phyloP scores from a whole-genome alignment of 1,140 invertebrate species.

The Drosophila ficusphila region DNA sequence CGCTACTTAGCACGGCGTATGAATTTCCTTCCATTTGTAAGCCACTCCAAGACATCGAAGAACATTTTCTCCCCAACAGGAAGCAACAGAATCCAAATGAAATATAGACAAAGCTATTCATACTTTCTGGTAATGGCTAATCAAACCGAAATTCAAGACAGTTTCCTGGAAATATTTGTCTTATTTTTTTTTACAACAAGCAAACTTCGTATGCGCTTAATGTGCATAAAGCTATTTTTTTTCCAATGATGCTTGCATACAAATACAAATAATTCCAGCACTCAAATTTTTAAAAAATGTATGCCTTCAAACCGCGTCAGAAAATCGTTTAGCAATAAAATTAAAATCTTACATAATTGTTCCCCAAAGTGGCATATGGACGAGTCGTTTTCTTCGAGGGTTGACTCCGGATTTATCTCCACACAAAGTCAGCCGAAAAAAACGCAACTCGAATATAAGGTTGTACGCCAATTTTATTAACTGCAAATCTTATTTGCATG shows the following conservation, averaged over 20 bases:
- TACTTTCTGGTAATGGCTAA: conserved; percentile 9
- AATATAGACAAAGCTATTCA: conserved; percentile 28
- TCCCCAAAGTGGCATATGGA: conserved; percentile 78
- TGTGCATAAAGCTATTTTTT: too few species aligned
- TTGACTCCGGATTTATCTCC: conserved; percentile 25
- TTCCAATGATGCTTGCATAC: too few species aligned
- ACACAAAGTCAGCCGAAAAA: background rate
- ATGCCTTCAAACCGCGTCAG: conserved; percentile 10
- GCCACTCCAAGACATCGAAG: conserved; percentile 14
- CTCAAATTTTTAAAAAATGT: background rate
- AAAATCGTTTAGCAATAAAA: conserved; percentile 78
- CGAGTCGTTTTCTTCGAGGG: conserved; percentile 25
- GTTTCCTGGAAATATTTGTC: background rate
- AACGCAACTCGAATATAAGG: conserved; percentile 49
- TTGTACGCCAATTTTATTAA: conserved; percentile 81
- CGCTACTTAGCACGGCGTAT: conserved; percentile 61
- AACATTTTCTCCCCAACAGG: conserved; percentile 3
- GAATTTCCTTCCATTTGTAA: conserved; percentile 57
- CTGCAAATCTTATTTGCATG: conserved; percentile 83
- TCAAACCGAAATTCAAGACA: background rate
- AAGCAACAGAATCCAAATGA: conserved; percentile 30
- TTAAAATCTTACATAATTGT: conserved; percentile 77
- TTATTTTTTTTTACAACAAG: background rate
- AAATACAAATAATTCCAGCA: too few species aligned
- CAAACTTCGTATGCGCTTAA: too few species aligned